Evolutionary conservation across 2,888 invertebrate genomes (phyloP).

Genomic region (Pseudeuparius sepicola): DNA sequence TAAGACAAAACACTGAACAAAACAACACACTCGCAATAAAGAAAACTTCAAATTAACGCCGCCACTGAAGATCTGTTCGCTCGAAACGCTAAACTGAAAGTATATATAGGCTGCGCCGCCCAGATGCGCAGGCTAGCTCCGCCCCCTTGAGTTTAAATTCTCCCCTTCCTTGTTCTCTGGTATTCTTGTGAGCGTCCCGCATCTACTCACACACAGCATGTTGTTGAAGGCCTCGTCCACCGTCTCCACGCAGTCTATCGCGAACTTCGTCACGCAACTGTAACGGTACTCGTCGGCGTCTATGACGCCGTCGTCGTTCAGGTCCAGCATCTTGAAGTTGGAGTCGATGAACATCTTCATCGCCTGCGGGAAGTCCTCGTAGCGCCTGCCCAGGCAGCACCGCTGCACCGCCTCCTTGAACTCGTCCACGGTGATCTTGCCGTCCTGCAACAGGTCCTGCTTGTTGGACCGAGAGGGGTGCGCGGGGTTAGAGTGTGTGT

Average conservation of each 20-base stretch:
- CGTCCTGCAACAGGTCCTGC: conserved; percentile 56
- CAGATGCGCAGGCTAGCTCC: no score
- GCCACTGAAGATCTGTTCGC: no score
- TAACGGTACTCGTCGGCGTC: conserved; percentile 73
- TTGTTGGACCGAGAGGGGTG: no score
- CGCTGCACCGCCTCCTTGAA: conserved; percentile 74
- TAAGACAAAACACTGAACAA: no score
- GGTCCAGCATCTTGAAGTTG: conserved; percentile 71
- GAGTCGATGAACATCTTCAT: conserved; percentile 77
- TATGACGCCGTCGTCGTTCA: conserved; percentile 70
- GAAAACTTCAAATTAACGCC: no score
- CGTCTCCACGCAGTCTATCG: conserved; percentile 62
- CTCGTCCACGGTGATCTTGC: conserved; percentile 69
- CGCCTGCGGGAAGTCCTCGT: conserved; percentile 73
- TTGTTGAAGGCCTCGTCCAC: conserved; percentile 71
- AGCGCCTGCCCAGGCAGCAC: conserved; percentile 66
- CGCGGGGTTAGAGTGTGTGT: no score
- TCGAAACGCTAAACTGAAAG: no score
- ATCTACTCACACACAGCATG: conserved; percentile 58
- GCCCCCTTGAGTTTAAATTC: no score
- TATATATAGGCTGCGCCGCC: no score
- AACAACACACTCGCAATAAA: no score
- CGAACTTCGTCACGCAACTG: conserved; percentile 72
- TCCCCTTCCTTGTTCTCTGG: no score
- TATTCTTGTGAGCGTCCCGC: no score